Conservation (phyloP, 2,113 vertebrate genomes). For the Cyprinus carpio region DNA sequence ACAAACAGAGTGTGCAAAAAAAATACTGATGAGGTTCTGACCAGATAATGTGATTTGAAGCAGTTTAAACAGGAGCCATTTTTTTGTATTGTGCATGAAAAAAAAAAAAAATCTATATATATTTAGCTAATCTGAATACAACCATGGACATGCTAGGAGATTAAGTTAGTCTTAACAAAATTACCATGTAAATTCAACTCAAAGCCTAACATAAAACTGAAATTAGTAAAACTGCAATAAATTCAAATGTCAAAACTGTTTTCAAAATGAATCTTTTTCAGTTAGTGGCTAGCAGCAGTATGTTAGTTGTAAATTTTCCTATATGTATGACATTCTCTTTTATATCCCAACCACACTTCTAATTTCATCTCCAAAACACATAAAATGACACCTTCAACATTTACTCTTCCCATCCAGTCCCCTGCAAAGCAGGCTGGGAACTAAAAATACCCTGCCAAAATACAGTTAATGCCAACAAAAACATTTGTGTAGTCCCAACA, state of each 20-base stretch:
- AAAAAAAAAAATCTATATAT: no score
- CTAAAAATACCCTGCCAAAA: background rate
- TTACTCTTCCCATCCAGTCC: background rate
- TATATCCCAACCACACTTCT: background rate
- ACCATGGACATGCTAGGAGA: no score
- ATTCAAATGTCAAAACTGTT: no score
- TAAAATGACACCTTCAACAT: background rate
- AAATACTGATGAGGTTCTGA: no score
- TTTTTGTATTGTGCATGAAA: fast-evolving
- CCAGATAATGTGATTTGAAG: no score
- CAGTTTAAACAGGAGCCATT: no score
- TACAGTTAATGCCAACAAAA: background rate
- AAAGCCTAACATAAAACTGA: background rate
- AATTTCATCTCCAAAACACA: background rate
- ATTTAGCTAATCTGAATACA: no score
- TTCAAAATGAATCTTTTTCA: background rate
- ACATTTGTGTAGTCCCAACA: background rate
- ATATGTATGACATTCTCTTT: background rate
- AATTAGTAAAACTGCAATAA: background rate
- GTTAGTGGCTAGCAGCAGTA: background rate
- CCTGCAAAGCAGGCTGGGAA: background rate
- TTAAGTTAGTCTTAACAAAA: no score
- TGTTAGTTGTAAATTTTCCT: background rate
- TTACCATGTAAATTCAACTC: background rate
- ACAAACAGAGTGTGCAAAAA: no score